A percentile compares a stretch with the other conserved stretches of the same genome.
Conservation (phyloP, 2,888 invertebrate genomes). For the Neoascia interrupta region DNA sequence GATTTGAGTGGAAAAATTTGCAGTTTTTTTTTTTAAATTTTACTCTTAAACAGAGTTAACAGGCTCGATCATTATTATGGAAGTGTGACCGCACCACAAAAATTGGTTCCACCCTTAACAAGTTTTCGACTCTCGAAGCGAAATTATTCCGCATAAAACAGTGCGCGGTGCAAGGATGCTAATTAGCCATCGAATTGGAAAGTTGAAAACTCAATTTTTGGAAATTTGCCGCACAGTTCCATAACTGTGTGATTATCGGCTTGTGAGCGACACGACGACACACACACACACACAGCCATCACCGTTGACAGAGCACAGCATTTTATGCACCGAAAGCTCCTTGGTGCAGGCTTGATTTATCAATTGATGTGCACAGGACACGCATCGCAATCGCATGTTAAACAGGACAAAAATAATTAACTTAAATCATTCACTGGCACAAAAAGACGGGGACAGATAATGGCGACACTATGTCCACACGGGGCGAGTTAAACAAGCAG, state of each 20-base stretch:
- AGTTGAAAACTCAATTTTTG: constrained; percentile 57
- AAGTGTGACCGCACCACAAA: constrained; percentile 34
- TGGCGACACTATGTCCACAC: constrained; percentile 32
- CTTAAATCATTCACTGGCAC: constrained; percentile 59
- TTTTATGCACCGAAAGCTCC: no score
- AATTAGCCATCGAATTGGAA: constrained; percentile 60
- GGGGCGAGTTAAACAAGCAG: constrained; percentile 48
- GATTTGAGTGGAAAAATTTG: constrained; percentile 21
- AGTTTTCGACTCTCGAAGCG: not conserved
- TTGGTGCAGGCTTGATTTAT: no score
- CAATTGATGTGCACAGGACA: constrained; percentile 56
- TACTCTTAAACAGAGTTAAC: constrained; percentile 18
- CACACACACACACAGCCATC: not conserved
- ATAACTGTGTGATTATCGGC: not conserved
- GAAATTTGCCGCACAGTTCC: no score
- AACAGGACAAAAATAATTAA: constrained; percentile 69
- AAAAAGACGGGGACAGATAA: not conserved
- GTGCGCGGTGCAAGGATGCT: constrained; percentile 47
- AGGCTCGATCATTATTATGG: constrained; percentile 38
- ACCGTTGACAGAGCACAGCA: constrained; percentile 36
- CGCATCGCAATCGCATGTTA: constrained; percentile 57
- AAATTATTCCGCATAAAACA: constrained; percentile 40
- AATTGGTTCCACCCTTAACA: constrained; percentile 1
- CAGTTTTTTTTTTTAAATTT: not conserved
- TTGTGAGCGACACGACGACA: not conserved